phyloP scores from a whole-genome alignment of 2,797 vertebrate species.

The Sebastes variabilis region DNA sequence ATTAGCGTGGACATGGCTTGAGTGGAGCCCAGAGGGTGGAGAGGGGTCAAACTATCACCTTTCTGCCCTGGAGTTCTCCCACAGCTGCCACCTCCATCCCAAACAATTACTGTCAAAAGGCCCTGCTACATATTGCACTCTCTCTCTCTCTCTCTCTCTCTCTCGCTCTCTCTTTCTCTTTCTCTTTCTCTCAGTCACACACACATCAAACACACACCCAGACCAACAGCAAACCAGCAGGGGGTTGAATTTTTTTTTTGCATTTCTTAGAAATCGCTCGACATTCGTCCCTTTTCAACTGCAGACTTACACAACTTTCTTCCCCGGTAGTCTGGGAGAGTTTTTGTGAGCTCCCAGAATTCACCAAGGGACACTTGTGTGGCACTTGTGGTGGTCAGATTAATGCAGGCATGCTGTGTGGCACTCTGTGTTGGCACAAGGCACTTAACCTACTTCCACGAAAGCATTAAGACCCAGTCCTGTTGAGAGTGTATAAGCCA shows the following conservation, averaged over 20 bases:
- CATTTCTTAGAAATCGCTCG: constrained; percentile 19
- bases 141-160: neutral
- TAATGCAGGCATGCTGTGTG: constrained; percentile 37
- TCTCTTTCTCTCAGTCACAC: neutral
- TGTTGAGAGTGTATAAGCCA: constrained; percentile 15
- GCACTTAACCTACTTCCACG: constrained; percentile 53
- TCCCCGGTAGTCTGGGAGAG: neutral
- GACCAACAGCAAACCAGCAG: constrained; percentile 11
- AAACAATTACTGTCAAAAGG: constrained; percentile 64
- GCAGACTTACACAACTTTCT: constrained; percentile 13
- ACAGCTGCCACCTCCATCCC: constrained; percentile 62
- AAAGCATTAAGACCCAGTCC: constrained; percentile 26
- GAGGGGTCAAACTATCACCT: constrained; percentile 62
- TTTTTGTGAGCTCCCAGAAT: constrained; percentile 37
- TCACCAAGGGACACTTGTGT: constrained; percentile 27
- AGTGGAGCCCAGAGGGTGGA: constrained; percentile 33
- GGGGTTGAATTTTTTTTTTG: neutral
- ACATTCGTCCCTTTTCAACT: neutral
- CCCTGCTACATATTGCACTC: neutral
- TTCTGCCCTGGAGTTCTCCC: constrained; percentile 49
- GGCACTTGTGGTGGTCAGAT: constrained; percentile 28
- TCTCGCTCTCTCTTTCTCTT: neutral
- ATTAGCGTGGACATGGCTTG: constrained; percentile 29
- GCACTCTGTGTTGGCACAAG: constrained; percentile 29
- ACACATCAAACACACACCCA: constrained; percentile 15